Evolutionary conservation across 2,888 invertebrate genomes (phyloP).

Genomic region (Hirtodrosophila histrioides): DNA sequence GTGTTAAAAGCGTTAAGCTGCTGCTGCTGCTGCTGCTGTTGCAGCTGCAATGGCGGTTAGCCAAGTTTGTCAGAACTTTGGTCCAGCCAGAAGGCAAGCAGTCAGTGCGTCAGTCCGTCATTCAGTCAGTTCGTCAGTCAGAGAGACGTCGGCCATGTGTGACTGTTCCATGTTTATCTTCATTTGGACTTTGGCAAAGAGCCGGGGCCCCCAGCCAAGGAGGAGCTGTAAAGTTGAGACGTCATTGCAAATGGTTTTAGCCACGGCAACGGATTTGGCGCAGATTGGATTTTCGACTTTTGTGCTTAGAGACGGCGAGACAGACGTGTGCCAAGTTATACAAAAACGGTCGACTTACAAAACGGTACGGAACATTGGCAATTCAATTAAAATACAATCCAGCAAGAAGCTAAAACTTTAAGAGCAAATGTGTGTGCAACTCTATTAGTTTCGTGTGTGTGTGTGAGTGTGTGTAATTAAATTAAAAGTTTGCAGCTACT

Average conservation of each 20-base stretch:
- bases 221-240: conserved; percentile 48
- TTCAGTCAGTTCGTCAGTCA: conserved; percentile 14
- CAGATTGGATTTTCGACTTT: conserved; percentile 69
- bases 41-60: conserved; percentile 63
- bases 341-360: conserved; percentile 16
- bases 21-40: conserved; percentile 2
- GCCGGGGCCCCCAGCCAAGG: not conserved
- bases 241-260: conserved; percentile 55
- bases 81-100: conserved; percentile 21
- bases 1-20: conserved; percentile 20
- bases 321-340: conserved; percentile 12
- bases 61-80: conserved; percentile 68
- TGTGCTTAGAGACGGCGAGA: conserved; percentile 12
- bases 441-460: conserved; percentile 1
- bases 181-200: conserved; percentile 49
- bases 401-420: conserved; percentile 26
- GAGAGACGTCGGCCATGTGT: conserved; percentile 48
- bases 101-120: conserved; percentile 13
- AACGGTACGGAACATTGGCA: conserved; percentile 42
- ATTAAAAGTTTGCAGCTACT: conserved; percentile 59
- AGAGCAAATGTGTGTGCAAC: conserved; percentile 22
- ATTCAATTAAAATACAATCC: conserved; percentile 67
- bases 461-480: conserved; percentile 59
- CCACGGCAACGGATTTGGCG: conserved; percentile 53
- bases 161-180: conserved; percentile 71